These are phyloP conservation scores for Borostomias antarcticus DNA, from an alignment of 2,797 vertebrate species.

Conservation along the genomic window DNA sequence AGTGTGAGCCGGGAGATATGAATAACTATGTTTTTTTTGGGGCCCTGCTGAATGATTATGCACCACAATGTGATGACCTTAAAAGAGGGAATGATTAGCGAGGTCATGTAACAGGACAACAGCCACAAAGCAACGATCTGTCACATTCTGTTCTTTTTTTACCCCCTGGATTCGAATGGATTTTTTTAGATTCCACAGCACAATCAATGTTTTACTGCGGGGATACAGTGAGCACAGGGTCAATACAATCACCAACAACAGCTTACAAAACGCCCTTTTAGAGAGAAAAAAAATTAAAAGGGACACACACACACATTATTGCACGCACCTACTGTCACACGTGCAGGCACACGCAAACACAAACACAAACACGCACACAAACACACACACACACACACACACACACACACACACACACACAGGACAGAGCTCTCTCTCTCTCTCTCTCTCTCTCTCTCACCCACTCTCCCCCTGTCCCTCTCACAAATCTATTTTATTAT, in stretches of 20 bases:
- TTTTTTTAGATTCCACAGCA: constrained; percentile 65
- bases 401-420: constrained; percentile 18
- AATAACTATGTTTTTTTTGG: not conserved
- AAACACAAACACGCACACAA: constrained; percentile 21
- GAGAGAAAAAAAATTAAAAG: constrained; percentile 19
- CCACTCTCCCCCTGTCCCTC: no score
- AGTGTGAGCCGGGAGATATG: no score
- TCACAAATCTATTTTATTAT: constrained; percentile 79
- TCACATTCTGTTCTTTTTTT: constrained; percentile 67
- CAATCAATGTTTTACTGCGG: constrained; percentile 62
- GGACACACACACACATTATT: constrained; percentile 16
- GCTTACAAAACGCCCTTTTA: constrained; percentile 24
- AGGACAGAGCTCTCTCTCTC: constrained; percentile 33
- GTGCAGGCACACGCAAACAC: constrained; percentile 8
- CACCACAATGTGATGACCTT: constrained; percentile 28
- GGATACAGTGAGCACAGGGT: constrained; percentile 46
- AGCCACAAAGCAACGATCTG: constrained; percentile 58
- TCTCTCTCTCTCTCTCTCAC: constrained; percentile 32
- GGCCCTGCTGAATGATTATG: not conserved
- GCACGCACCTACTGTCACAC: constrained; percentile 34
- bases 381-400: constrained; percentile 18
- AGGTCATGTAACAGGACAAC: constrained; percentile 33
- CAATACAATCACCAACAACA: constrained; percentile 45
- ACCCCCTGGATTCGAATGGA: constrained; percentile 58
- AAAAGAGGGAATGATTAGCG: constrained; percentile 54